Conservation (phyloP, 2,113 vertebrate species). For the Prunella himalayana region DNA sequence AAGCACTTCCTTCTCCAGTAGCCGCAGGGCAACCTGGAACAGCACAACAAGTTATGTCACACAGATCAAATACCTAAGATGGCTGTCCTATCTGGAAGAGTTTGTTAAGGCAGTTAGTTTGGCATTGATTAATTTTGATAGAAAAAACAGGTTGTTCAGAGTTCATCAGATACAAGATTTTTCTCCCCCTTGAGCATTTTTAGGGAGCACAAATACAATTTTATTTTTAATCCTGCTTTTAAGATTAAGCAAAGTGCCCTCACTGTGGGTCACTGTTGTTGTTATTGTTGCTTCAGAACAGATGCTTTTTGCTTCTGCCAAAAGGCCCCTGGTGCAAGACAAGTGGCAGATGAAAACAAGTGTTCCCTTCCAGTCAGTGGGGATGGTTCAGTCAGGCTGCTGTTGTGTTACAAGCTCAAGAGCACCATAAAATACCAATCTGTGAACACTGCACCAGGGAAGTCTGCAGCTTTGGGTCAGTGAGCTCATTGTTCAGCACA, state of each 20-base stretch:
- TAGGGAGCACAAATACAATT: not conserved
- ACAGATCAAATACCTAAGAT: not conserved
- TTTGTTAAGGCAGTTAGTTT: not conserved
- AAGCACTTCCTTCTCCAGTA: constrained; percentile 93
- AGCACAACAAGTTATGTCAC: not conserved
- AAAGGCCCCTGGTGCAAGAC: not conserved
- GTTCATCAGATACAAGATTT: not conserved
- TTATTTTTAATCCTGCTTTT: not conserved
- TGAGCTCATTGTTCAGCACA: not conserved
- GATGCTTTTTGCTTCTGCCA: not conserved
- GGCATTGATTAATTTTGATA: not conserved
- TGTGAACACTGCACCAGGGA: not conserved
- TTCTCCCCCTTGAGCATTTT: not conserved
- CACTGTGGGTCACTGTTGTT: not conserved
- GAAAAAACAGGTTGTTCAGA: not conserved
- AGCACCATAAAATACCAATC: not conserved
- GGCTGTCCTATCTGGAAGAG: not conserved
- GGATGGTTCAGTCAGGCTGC: not conserved
- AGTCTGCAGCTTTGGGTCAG: not conserved
- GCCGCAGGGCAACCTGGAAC: constrained; percentile 87
- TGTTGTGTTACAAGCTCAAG: not conserved
- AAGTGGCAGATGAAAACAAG: not conserved
- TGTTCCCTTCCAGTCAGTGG: not conserved
- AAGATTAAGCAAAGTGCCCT: not conserved
- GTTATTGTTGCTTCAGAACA: not conserved